Conservation (phyloP, 2,113 vertebrate species). For the cattle (Bos taurus) region DNA sequence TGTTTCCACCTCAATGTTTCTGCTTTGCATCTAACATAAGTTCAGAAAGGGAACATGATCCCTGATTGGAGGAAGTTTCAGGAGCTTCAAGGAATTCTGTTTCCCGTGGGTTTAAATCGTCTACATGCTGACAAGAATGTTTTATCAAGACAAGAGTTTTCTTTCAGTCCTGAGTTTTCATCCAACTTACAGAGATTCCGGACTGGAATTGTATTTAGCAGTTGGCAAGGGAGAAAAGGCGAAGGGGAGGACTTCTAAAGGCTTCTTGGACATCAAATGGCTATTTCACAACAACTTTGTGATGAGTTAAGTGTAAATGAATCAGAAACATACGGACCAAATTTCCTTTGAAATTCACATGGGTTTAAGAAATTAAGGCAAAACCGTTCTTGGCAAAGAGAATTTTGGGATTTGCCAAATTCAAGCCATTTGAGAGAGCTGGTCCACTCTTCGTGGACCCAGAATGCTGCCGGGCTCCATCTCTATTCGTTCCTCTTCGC, state of each 20-base stretch:
- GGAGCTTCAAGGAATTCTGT: conserved; percentile 53
- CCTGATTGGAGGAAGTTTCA: conserved; percentile 42
- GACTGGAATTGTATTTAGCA: conserved; percentile 36
- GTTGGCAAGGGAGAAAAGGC: conserved; percentile 63
- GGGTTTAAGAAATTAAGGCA: conserved; percentile 69
- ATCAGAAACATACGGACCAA: conserved; percentile 72
- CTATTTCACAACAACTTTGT: conserved; percentile 71
- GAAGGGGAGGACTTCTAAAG: conserved; percentile 54
- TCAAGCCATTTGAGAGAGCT: conserved; percentile 47
- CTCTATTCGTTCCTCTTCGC: not conserved
- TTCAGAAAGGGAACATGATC: not conserved
- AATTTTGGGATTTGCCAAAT: conserved; percentile 57
- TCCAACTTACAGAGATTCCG: conserved; percentile 38
- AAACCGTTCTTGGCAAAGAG: conserved; percentile 60
- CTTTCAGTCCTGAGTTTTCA: conserved; percentile 53
- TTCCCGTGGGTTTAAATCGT: conserved; percentile 45
- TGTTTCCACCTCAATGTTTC: conserved; percentile 2
- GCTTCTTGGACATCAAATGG: conserved; percentile 68
- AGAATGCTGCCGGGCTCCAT: not conserved
- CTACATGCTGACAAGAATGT: conserved; percentile 60
- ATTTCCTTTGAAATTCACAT: conserved; percentile 71
- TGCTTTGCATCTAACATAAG: conserved; percentile 31
- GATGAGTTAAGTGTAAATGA: conserved; percentile 75
- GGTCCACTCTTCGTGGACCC: not conserved
- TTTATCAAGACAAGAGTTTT: conserved; percentile 63